Evolutionary conservation across 2,797 vertebrate genomes (phyloP).

Genomic region (Sebastes jordani): DNA sequence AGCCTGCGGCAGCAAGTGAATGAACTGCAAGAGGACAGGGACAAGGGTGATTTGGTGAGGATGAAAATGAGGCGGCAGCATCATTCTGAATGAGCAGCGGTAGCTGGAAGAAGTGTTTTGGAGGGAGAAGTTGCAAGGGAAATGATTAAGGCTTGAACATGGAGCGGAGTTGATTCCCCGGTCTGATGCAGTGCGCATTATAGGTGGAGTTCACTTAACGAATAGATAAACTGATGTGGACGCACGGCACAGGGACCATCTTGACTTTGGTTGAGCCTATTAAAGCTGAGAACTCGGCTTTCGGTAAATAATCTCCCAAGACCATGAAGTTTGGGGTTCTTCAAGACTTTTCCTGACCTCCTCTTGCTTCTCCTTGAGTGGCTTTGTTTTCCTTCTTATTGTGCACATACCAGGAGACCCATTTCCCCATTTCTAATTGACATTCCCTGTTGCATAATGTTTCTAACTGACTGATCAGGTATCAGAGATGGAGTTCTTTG

Average conservation of each 20-base stretch:
- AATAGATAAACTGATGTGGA: slow-evolving; percentile 39
- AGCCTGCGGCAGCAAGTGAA: slow-evolving; percentile 17
- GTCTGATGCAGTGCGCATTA: slow-evolving; percentile 7
- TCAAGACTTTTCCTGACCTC: slow-evolving; percentile 1
- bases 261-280: slow-evolving; percentile 33
- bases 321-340: slow-evolving; percentile 28
- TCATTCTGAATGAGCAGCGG: slow-evolving; percentile 28
- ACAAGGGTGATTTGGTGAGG: slow-evolving; percentile 28
- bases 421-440: slow-evolving; percentile 78
- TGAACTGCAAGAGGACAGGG: background rate
- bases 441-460: slow-evolving; percentile 83
- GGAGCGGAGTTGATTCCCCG: background rate
- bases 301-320: slow-evolving; percentile 7
- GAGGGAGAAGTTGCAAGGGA: slow-evolving; percentile 16
- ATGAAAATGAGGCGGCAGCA: slow-evolving; percentile 40
- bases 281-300: slow-evolving; percentile 16
- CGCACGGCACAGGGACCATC: slow-evolving; percentile 1
- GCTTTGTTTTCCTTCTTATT: slow-evolving; percentile 54
- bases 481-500: slow-evolving; percentile 85
- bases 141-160: slow-evolving; percentile 27
- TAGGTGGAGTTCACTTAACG: slow-evolving; percentile 30
- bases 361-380: slow-evolving; percentile 15
- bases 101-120: slow-evolving; percentile 22
- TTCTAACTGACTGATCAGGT: slow-evolving; percentile 85
- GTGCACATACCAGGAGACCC: slow-evolving; percentile 53